Evolutionary conservation across 2,113 vertebrate genomes (phyloP), one percentile per base, ranked within the genome.

Genomic region (Colaptes auratus): DNA sequence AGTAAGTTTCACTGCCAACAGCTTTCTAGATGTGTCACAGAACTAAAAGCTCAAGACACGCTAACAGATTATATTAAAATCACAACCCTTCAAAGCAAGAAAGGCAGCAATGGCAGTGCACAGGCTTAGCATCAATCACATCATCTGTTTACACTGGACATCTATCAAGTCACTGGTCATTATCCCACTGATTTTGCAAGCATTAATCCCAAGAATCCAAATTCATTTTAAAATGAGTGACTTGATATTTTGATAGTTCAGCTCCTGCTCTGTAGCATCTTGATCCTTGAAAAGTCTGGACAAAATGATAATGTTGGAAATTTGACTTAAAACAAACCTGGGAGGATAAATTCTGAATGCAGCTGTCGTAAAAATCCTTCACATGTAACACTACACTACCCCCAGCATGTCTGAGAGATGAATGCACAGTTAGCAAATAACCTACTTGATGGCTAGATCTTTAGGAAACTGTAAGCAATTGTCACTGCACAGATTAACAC

Each of bases 311-410:
- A 30, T 7, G 3, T 33, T 79, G 44, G 31, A 36, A 67, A 72
- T 20, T 19, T 17, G 44, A 79, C 39, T 56, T 59, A 55, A 76
- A 79, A 8, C 15, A 12, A 15, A 61, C 33, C 3, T 48, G 19
- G 48, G 2, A 53, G 77, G 39, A 79, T 64, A 20, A 56, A 85
- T 76, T 84, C 20, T 25, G 35, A 70, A 23, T 44, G 55, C 50
- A 90, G 27, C 8, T 44, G 44, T 4, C 70, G 59, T 27, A 90
- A 61, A 88, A 92, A 80, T 61, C 79, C 17, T 76, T 69, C 25
- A 69, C 4, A 12, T 0, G 0, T 25, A 73, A 44, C 65, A 46
- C 31, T 5, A n/a, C 15, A 7, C 1, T 1, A 33, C 21, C 42
- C 8, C 10, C 53, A 78, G 53, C 52, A 79, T 72, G 87, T 91